These are phyloP conservation scores for Oncorhynchus gorbuscha DNA, from an alignment of 2,113 vertebrate genomes.

Conservation along the genomic window DNA sequence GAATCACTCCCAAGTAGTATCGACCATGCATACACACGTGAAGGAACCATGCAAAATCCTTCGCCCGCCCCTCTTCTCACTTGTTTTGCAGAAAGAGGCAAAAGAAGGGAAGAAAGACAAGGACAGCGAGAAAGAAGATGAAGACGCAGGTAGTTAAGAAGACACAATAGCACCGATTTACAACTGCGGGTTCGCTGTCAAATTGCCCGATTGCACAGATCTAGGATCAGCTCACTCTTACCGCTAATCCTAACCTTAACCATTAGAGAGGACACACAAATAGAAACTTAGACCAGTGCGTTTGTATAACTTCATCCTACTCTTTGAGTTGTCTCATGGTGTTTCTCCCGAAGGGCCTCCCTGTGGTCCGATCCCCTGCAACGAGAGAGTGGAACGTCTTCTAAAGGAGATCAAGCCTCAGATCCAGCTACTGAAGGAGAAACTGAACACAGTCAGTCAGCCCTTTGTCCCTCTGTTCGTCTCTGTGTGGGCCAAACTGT, in stretches of 20 bases:
- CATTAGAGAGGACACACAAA: not conserved
- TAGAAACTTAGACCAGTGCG: not conserved
- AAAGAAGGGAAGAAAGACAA: constrained; percentile 75
- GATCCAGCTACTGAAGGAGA: constrained; percentile 85
- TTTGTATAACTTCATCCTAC: not conserved
- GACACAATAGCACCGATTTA: not conserved
- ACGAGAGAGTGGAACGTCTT: constrained; percentile 79
- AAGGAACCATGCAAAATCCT: not conserved
- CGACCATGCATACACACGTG: not conserved
- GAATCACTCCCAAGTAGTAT: not conserved
- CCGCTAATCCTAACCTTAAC: not conserved
- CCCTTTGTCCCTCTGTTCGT: not conserved
- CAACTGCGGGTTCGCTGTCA: not conserved
- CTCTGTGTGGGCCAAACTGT: not conserved
- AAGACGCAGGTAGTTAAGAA: constrained; percentile 60
- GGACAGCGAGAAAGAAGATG: constrained; percentile 78
- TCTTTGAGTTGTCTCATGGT: not conserved
- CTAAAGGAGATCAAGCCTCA: constrained; percentile 79
- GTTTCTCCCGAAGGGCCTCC: constrained; percentile 75
- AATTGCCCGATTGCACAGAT: not conserved
- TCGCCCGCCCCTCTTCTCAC: constrained; percentile 23
- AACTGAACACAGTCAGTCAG: constrained; percentile 79
- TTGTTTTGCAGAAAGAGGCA: constrained; percentile 60
- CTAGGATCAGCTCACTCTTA: not conserved
- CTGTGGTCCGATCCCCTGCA: constrained; percentile 83